Evolutionary conservation across 2,888 invertebrate genomes (phyloP).

Genomic region (Drosophila tripunctata): DNA sequence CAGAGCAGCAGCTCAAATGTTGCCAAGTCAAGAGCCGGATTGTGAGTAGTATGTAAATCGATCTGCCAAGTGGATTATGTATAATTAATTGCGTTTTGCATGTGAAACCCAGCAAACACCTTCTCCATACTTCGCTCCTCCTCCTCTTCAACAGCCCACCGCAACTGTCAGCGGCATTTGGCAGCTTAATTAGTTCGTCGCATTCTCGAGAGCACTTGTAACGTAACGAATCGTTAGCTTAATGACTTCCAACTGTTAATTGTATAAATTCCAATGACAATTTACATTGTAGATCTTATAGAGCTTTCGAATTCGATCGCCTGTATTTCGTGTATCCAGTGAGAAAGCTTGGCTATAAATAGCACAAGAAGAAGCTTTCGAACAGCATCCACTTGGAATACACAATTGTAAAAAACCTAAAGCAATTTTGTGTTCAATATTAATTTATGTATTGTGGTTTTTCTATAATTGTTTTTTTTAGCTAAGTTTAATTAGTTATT

Average conservation of each 20-base stretch:
- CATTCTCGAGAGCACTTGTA: constrained; percentile 42
- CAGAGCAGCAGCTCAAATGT: constrained; percentile 28
- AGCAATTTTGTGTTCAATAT: no score
- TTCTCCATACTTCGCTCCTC: neutral
- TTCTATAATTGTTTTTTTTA: neutral
- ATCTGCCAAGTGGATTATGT: constrained; percentile 71
- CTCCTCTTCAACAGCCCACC: constrained; percentile 18
- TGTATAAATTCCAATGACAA: neutral
- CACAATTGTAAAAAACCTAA: neutral
- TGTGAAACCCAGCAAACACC: neutral
- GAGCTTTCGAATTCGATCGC: neutral
- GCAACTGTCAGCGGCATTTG: constrained; percentile 61
- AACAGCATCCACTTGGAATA: constrained; percentile 1
- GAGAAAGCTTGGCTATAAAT: constrained; percentile 8
- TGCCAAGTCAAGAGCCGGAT: constrained; percentile 21
- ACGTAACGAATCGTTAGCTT: constrained; percentile 36
- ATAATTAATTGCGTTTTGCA: constrained; percentile 70
- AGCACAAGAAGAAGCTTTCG: constrained; percentile 1
- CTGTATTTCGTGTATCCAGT: neutral
- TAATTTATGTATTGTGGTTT: neutral
- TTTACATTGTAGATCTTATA: neutral
- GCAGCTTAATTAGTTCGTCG: constrained; percentile 57
- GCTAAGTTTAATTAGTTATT: neutral
- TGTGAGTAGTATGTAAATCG: constrained; percentile 65
- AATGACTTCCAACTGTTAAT: constrained; percentile 41